Percentiles rank a stretch among this genome's conserved stretches.
phyloP scores from a whole-genome alignment of 37 sponge, comb jelly and placozoan species.

The Halisarca cf. caerulea region DNA sequence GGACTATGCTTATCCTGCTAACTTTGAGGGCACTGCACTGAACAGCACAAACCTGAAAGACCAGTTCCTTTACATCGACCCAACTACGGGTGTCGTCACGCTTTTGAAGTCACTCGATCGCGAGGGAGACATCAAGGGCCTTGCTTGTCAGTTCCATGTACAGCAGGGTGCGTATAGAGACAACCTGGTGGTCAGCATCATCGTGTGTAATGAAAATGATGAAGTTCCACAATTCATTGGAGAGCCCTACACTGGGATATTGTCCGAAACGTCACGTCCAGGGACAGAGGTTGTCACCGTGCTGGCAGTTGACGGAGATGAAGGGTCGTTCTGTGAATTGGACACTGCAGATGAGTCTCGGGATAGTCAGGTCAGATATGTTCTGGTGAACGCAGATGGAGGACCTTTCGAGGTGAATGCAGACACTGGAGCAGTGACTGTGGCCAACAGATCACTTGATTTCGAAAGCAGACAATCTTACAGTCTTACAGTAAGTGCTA shows the following conservation, averaged over 20 bases:
- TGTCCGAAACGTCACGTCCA: slow-evolving; percentile 32
- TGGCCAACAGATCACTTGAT: slow-evolving; percentile 35
- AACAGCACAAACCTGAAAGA: not conserved
- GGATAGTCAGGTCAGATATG: slow-evolving; percentile 33
- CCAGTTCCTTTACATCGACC: not conserved
- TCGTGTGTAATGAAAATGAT: slow-evolving; percentile 80
- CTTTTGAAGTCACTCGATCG: slow-evolving; percentile 1
- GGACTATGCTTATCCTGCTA: not conserved
- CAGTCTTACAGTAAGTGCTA: slow-evolving; percentile 42
- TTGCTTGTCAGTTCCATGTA: not conserved
- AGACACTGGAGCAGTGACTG: not conserved
- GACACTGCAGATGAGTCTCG: slow-evolving; percentile 16
- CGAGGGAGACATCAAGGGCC: not conserved
- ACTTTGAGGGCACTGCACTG: not conserved
- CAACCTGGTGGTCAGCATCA: not conserved
- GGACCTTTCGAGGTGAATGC: slow-evolving; percentile 2
- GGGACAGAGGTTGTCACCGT: slow-evolving; percentile 38
- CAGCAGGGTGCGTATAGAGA: not conserved
- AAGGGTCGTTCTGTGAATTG: slow-evolving; percentile 49
- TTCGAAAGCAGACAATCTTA: slow-evolving; percentile 41
- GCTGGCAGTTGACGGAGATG: slow-evolving; percentile 37
- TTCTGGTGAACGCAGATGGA: not conserved
- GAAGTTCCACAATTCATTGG: slow-evolving; percentile 49
- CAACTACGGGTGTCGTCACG: not conserved
- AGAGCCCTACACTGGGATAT: not conserved